Evolutionary conservation across 2,888 invertebrate species (phyloP), one percentile per base, ranked within the genome.

Genomic region (Drosophila anomalata): DNA sequence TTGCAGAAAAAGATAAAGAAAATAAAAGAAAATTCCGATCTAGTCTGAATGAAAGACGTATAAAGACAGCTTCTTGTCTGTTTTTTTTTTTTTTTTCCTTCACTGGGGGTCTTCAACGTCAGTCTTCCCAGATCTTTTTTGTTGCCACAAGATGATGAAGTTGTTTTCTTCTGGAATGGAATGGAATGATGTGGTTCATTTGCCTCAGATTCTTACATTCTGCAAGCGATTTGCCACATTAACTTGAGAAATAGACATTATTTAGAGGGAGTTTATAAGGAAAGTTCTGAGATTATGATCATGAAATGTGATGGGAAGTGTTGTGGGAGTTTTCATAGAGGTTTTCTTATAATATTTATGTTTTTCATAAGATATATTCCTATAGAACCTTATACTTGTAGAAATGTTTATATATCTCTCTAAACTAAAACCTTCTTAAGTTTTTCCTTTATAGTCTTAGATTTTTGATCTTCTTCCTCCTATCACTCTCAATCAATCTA

Each of bases 161-260:
- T 33, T 41, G 69, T 56, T 22, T 24, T 42, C 41, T 26, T 31
- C 20, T 26, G 26, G 20, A 17, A 11, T 20, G 42, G 17, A 12
- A 20, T 44, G 44, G 44, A 44, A 44, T 44, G 20, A 20, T 26
- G 48, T 33, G 88, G 80, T 76, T 87, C 88, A 85, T 79, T 88
- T 88, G 73, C 65, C 55, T 42, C 53, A 46, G 74, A 58, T 71
- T 55, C 69, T 80, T 77, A 72, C 76, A 51, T 51, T 29, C 29
- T 29, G 9, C 9, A 9, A 56, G 51, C 79, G 75, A 76, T 78
- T 63, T 80, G 87, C 83, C 68, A 75, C 87, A 88, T 88, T 88
- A 79, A 76, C 79, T 66, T 68, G 76, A 58, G 67, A 89, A 86
- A 81, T 89, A 88, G 88, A 78, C 78, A 85, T 80, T 83, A 70